A percentile compares a stretch with the other conserved stretches of the same genome.
Conservation (phyloP, 2,888 invertebrate species). For the Blastobasis adustella region DNA sequence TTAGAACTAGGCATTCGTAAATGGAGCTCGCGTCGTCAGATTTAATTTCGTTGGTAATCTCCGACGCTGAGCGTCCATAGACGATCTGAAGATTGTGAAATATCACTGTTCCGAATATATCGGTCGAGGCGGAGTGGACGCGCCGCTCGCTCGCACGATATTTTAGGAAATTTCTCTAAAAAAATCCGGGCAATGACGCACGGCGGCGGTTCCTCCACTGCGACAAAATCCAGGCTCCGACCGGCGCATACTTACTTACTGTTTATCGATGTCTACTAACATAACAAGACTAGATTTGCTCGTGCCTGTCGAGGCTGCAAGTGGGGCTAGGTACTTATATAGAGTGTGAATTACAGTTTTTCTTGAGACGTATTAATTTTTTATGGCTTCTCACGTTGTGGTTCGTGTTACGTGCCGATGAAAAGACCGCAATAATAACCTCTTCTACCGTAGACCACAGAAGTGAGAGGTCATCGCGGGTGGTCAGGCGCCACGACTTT, state of each 20-base stretch:
- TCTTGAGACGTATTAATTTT: slow-evolving; percentile 31
- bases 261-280: slow-evolving; percentile 72
- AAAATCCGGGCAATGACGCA: slow-evolving; percentile 58
- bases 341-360: slow-evolving; percentile 52
- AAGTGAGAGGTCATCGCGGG: slow-evolving; percentile 37
- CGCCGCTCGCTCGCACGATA: slow-evolving; percentile 31
- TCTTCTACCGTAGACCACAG: no score
- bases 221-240: slow-evolving; percentile 40
- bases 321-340: slow-evolving; percentile 59
- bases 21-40: slow-evolving; percentile 32
- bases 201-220: slow-evolving; percentile 49
- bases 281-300: slow-evolving; percentile 59
- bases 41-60: slow-evolving; percentile 27
- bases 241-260: slow-evolving; percentile 40
- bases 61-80: slow-evolving; percentile 25
- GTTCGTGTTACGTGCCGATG: no score
- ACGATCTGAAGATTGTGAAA: slow-evolving; percentile 19
- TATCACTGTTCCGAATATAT: slow-evolving; percentile 47
- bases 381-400: no score
- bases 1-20: slow-evolving; percentile 24
- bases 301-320: slow-evolving; percentile 55
- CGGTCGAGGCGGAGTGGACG: slow-evolving; percentile 43
- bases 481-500: slow-evolving; percentile 18
- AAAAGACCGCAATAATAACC: no score
- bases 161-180: slow-evolving; percentile 40